A percentile compares a stretch with the other conserved stretches of the same genome.
Conservation (phyloP, 2,797 vertebrate genomes). For the Pteropus rufus region DNA sequence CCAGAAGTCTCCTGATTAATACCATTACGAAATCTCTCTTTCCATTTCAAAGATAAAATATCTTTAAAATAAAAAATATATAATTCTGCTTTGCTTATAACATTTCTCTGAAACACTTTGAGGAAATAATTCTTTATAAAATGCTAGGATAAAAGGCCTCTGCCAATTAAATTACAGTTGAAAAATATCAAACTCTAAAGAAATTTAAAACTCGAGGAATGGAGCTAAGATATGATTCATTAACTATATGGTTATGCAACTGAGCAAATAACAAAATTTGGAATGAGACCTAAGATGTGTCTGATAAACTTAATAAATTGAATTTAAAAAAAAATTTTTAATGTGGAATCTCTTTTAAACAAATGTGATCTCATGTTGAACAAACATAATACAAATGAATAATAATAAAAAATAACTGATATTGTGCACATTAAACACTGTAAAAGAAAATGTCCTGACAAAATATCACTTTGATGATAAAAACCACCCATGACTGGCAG, state of each 20-base stretch:
- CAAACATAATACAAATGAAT: conserved; percentile 64
- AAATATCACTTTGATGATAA: conserved; percentile 22
- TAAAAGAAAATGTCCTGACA: conserved; percentile 43
- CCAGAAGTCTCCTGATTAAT: background rate
- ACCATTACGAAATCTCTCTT: background rate
- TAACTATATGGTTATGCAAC: background rate
- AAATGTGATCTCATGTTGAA: conserved; percentile 63
- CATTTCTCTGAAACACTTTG: background rate
- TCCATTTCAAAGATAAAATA: background rate
- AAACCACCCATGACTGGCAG: conserved; percentile 54
- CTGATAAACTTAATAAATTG: background rate
- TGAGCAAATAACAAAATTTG: conserved; percentile 6
- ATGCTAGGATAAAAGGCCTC: background rate
- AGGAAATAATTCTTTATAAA: conserved; percentile 14
- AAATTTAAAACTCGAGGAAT: background rate
- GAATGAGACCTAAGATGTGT: background rate
- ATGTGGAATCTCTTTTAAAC: conserved; percentile 60
- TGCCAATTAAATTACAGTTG: background rate
- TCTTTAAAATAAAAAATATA: background rate
- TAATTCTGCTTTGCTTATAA: background rate
- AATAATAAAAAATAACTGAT: conserved; percentile 70
- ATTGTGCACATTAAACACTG: conserved; percentile 69
- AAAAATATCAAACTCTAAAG: background rate
- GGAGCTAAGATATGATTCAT: background rate
- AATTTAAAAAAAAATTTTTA: background rate